A percentile compares a stretch with the other conserved stretches of the same genome.
Conservation (phyloP, 2,113 vertebrate genomes). For the Ploceus nigricollis region DNA sequence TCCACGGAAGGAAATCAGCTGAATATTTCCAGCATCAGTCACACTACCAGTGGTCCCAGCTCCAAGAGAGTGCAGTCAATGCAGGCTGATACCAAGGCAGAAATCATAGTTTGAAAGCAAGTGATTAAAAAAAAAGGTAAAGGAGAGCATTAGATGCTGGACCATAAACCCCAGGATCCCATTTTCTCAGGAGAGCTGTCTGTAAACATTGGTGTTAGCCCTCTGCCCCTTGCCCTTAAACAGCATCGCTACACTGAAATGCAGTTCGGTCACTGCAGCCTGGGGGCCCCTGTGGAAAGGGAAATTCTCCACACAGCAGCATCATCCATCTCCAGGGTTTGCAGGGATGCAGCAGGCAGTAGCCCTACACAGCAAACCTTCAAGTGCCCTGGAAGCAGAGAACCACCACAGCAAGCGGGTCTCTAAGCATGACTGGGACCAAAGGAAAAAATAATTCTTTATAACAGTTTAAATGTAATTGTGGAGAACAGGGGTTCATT, state of each 20-base stretch:
- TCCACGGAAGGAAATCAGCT: conserved; percentile 14
- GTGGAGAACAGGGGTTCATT: conserved; percentile 57
- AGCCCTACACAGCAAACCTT: not conserved
- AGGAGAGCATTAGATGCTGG: not conserved
- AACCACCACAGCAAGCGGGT: not conserved
- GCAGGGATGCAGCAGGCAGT: not conserved
- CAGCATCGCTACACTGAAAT: not conserved
- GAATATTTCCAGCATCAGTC: conserved; percentile 20
- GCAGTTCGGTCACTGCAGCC: not conserved
- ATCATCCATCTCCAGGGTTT: not conserved
- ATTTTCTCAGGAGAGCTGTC: not conserved
- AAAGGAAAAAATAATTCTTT: not conserved
- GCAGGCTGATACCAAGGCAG: not conserved
- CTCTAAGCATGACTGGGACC: not conserved
- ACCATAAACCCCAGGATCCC: not conserved
- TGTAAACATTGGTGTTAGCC: not conserved
- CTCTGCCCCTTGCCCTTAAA: not conserved
- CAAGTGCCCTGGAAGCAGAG: not conserved
- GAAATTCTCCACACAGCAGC: not conserved
- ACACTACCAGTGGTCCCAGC: not conserved
- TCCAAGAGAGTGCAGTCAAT: not conserved
- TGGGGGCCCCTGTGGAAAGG: not conserved
- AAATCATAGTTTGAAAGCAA: not conserved
- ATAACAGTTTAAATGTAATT: conserved; percentile 57
- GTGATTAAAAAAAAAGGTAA: not conserved